These are phyloP conservation scores for Drosophila truncata DNA, from an alignment of 1,140 invertebrate genomes.

Conservation along the genomic window DNA sequence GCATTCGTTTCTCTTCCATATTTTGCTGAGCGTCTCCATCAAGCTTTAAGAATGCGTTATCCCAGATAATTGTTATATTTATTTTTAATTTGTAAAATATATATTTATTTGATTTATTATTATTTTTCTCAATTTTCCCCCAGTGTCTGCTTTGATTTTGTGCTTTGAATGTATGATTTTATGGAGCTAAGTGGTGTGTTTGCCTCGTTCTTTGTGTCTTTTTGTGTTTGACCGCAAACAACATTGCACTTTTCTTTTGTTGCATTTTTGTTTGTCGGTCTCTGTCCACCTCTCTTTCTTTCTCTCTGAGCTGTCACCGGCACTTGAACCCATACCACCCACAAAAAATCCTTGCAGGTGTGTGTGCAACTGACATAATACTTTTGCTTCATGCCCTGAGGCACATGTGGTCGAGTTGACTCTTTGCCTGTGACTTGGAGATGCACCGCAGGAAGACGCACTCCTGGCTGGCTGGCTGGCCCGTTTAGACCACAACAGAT, in stretches of 20 bases:
- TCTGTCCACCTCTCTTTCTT: neutral
- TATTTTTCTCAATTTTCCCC: neutral
- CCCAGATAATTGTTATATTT: neutral
- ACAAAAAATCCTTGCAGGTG: conserved; percentile 28
- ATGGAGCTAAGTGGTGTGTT: conserved; percentile 12
- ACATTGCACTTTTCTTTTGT: conserved; percentile 74
- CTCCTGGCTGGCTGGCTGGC: conserved; percentile 5
- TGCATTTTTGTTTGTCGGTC: conserved; percentile 65
- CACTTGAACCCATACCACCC: neutral
- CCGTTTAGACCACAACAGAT: conserved; percentile 36
- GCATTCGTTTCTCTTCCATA: too few species aligned
- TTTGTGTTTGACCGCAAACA: conserved; percentile 77
- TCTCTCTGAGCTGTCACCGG: neutral
- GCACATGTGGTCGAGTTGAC: conserved; percentile 38
- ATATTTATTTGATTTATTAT: neutral
- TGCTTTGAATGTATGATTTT: conserved; percentile 17
- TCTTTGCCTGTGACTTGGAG: conserved; percentile 36
- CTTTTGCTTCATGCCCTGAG: conserved; percentile 44
- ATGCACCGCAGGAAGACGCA: conserved; percentile 20
- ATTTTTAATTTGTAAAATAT: neutral
- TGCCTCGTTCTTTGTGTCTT: conserved; percentile 33
- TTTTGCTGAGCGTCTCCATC: too few species aligned
- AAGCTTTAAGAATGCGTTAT: too few species aligned
- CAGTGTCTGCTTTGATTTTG: conserved; percentile 24
- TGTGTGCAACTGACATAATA: conserved; percentile 56